Base-by-base conservation (phyloP, 1,140 invertebrate species). In the Cherax destructor region DNA sequence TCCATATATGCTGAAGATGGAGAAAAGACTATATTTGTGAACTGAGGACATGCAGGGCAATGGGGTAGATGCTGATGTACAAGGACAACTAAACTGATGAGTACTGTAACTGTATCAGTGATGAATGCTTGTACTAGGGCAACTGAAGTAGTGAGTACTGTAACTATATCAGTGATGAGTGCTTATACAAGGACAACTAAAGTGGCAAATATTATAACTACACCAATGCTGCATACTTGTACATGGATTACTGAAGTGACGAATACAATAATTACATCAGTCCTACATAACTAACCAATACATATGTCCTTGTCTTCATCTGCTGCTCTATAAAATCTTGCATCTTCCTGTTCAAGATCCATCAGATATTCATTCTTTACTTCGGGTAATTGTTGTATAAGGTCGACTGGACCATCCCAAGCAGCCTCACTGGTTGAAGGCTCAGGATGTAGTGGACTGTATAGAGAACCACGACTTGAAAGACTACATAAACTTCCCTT, bases 221-320 rank as follows among this genome's bases (percentile, higher is more conserved):
- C 30, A 41, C 30, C 30, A 41, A 41, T 41, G 30, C 30, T 41
- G 30, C 30, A 41, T 24, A 76, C 21, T 16, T 76, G 41, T 9
- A 76, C 41, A 76, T 24, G 41, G 21, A n/a, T 24, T 24, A 30
- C 30, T 41, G 2, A 4, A 78, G 13, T 47, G 30, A 78, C 7
- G 41, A 78, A 47, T 11, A 21, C 9, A 50, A 79, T 16, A 49
- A 24, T 18, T 50, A 13, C 5, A 13, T 49, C 7, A 79, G 5
- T 79, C 3, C 16, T 78, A 18, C 10, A 78, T 41, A 50, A 86
- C 87, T 74, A 13, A 88, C 87, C 87, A 69, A 88, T 88, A 72
- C 87, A 88, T 52, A 88, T 88, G 69, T 88, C 87, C 61, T 88
- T 88, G 79, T 88, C 87, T 83, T 88, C 87, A 88, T 88, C 87